Conservation (phyloP, 2,113 vertebrate species). For the Chamaea fasciata region DNA sequence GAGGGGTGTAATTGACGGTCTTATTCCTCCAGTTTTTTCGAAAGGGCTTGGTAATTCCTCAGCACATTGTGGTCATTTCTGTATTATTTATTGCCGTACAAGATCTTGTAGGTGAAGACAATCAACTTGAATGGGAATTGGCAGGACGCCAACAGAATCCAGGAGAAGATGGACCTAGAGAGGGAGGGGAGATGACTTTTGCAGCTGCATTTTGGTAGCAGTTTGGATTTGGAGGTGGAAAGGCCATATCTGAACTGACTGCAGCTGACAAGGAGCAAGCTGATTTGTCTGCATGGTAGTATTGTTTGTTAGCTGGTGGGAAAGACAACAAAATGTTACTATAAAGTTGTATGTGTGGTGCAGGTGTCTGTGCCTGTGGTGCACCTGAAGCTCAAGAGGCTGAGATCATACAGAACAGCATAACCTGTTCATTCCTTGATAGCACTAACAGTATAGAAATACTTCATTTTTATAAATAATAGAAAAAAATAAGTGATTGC, state of each 20-base stretch:
- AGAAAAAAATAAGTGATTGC: neutral
- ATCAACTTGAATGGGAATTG: neutral
- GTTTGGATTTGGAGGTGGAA: neutral
- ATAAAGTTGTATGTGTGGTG: neutral
- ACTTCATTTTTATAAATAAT: neutral
- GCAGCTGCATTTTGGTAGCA: neutral
- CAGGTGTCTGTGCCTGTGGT: neutral
- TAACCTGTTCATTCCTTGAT: neutral
- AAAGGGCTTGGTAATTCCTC: neutral
- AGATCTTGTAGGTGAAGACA: conserved; percentile 16
- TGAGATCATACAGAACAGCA: neutral
- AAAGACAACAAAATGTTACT: neutral
- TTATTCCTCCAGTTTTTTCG: neutral
- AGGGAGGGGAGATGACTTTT: neutral
- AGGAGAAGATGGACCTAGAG: neutral
- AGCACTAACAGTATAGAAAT: neutral
- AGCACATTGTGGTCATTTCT: neutral
- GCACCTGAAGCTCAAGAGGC: neutral
- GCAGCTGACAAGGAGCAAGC: neutral
- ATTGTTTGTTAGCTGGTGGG: neutral
- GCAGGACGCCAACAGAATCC: neutral
- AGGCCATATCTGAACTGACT: neutral
- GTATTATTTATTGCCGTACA: neutral
- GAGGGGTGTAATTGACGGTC: neutral
- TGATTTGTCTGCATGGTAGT: neutral